phyloP scores from a whole-genome alignment of 2,888 invertebrate genomes.

The Nemurella pictetii region DNA sequence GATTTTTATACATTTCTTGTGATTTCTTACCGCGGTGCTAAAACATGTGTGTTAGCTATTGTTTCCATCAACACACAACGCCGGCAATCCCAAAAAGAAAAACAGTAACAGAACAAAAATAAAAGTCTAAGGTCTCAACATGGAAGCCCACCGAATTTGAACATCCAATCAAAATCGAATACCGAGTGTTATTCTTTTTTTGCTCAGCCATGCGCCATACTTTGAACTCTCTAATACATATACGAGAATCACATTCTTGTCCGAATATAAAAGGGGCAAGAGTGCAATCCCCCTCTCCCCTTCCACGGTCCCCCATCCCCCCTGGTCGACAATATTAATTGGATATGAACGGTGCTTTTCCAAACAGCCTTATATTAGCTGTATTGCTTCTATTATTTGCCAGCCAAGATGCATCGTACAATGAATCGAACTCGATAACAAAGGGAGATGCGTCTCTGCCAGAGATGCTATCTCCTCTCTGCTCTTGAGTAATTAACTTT shows the following conservation, averaged over 20 bases:
- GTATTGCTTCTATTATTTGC: background rate
- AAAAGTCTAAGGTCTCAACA: too few species aligned
- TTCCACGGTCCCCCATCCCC: background rate
- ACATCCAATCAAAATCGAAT: background rate
- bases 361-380: background rate
- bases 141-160: background rate
- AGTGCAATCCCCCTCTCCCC: background rate
- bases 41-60: too few species aligned
- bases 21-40: too few species aligned
- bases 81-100: too few species aligned
- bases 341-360: slow-evolving; percentile 12
- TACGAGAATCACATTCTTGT: background rate
- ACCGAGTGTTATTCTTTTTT: background rate
- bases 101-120: too few species aligned
- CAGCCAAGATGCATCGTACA: background rate
- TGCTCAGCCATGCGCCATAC: background rate
- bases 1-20: too few species aligned
- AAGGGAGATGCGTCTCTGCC: background rate
- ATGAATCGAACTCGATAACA: background rate
- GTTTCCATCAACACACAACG: too few species aligned
- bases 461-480: background rate
- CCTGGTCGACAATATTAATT: slow-evolving; percentile 1
- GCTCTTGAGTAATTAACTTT: slow-evolving; percentile 15
- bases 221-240: background rate
- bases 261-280: background rate